A percentile compares a stretch with the other conserved stretches of the same genome.
phyloP scores from a whole-genome alignment of 2,888 invertebrate species.

The Lasioglossum leucozonium region DNA sequence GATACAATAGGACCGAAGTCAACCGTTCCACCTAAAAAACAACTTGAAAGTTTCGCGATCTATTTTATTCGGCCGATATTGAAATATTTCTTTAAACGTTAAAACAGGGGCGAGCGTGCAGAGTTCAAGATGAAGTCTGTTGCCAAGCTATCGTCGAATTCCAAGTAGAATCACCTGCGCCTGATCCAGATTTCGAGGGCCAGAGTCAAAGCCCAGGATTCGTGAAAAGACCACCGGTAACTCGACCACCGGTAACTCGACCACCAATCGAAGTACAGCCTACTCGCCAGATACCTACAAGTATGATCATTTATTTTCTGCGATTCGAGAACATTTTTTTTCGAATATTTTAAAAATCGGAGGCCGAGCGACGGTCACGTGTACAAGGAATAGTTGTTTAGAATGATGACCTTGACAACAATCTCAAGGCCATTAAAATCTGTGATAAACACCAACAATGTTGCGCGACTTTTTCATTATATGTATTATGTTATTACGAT shows the following conservation, averaged over 20 bases:
- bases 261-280: background rate
- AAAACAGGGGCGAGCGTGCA: conserved; percentile 25
- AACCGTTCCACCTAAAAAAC: no score
- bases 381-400: no score
- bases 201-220: background rate
- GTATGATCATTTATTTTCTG: background rate
- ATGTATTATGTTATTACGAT: no score
- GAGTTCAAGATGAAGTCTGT: conserved; percentile 33
- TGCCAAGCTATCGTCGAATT: conserved; percentile 8
- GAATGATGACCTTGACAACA: no score
- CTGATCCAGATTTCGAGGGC: background rate
- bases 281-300: background rate
- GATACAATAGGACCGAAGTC: no score
- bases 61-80: background rate
- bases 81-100: conserved; percentile 2
- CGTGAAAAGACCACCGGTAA: background rate
- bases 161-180: background rate
- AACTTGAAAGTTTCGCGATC: no score
- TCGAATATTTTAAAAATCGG: background rate
- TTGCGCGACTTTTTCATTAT: no score
- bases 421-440: no score
- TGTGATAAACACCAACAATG: no score
- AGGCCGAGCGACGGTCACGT: no score
- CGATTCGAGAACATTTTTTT: background rate
- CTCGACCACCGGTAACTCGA: background rate